phyloP scores from a whole-genome alignment of 2,113 vertebrate genomes.

The rat (Rattus norvegicus) region GRCr8 NC_086020.1:27504001-27504500 shows the following conservation, averaged over 20 bases:
- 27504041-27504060: background rate
- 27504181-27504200: background rate
- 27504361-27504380: slow-evolving; percentile 40
- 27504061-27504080: background rate
- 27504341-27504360: slow-evolving; percentile 94
- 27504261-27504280: slow-evolving; percentile 93
- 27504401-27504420: slow-evolving; percentile 24
- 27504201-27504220: slow-evolving; percentile 44
- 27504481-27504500: background rate
- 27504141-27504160: background rate
- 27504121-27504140: slow-evolving; percentile 46
- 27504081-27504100: slow-evolving; percentile 44
- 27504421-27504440: background rate
- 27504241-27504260: slow-evolving; percentile 82
- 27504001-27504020: background rate
- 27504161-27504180: slow-evolving; percentile 21
- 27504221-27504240: slow-evolving; percentile 34
- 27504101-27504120: slow-evolving; percentile 41
- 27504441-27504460: background rate
- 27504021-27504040: background rate
- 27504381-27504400: background rate
- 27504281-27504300: slow-evolving; percentile 91
- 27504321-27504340: slow-evolving; percentile 97
- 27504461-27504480: background rate
- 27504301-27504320: slow-evolving; percentile 98